A percentile compares a stretch with the other conserved stretches of the same genome.
These are phyloP conservation scores for Fopius arisanus DNA, from an alignment of 1,140 invertebrate genomes.

Conservation along the genomic window DNA sequence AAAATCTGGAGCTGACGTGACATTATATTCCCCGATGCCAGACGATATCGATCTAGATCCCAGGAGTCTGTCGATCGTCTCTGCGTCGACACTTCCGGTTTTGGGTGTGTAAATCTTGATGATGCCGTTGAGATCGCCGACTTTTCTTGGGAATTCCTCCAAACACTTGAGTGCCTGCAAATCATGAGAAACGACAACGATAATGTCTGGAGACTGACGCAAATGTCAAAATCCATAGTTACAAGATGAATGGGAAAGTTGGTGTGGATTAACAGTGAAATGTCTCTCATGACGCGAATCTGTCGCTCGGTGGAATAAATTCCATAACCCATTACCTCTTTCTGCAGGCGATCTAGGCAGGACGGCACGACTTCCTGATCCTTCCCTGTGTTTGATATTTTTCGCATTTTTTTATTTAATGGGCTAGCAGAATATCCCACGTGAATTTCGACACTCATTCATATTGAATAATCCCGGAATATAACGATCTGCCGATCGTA, in stretches of 20 bases:
- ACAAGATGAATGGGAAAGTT: neutral
- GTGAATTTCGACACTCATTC: conserved; percentile 46
- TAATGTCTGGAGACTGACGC: too few species aligned
- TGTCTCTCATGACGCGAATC: neutral
- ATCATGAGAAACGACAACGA: neutral
- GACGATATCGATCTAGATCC: conserved; percentile 38
- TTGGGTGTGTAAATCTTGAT: conserved; percentile 49
- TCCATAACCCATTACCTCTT: conserved; percentile 40
- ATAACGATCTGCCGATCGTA: neutral
- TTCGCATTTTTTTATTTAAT: conserved; percentile 32
- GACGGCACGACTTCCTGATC: conserved; percentile 36
- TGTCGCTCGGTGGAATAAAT: neutral
- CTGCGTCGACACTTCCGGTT: conserved; percentile 31
- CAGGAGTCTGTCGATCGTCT: conserved; percentile 28
- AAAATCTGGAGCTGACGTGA: conserved; percentile 28
- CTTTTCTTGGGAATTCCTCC: conserved; percentile 50
- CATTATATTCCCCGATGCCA: conserved; percentile 34
- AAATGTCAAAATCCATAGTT: neutral
- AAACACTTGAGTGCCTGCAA: conserved; percentile 47
- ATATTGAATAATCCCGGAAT: conserved; percentile 28
- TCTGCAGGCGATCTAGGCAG: conserved; percentile 41
- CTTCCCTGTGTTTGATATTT: conserved; percentile 33
- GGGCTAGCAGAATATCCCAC: conserved; percentile 39
- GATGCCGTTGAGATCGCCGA: conserved; percentile 48
- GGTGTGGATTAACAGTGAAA: neutral